Percentiles rank a stretch among this genome's conserved stretches.
Evolutionary conservation across 2,888 invertebrate genomes (phyloP).

Genomic region (Vanessa cardui): DNA sequence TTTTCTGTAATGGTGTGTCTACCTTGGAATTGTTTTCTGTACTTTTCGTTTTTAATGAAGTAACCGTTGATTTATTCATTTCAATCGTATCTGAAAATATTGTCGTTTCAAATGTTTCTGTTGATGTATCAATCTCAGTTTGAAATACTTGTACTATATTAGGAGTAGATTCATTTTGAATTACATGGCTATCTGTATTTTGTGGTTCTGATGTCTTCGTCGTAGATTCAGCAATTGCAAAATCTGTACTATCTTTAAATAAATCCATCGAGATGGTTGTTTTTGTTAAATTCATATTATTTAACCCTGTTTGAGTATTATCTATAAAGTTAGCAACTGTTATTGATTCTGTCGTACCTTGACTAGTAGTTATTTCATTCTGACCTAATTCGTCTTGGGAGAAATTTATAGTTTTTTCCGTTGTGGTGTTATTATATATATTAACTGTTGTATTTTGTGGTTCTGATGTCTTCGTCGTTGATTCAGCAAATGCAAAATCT

Average conservation of each 20-base stretch:
- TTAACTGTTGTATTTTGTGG: not conserved
- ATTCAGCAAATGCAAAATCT: not conserved
- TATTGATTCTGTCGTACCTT: not conserved
- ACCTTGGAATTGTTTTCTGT: not conserved
- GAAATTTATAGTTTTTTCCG: not conserved
- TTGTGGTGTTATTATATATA: too few species aligned
- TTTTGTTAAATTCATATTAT: not conserved
- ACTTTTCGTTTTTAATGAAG: not conserved
- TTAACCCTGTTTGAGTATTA: not conserved
- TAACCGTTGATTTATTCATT: not conserved
- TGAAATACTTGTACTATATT: not conserved
- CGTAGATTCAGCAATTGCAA: not conserved
- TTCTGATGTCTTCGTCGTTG: not conserved
- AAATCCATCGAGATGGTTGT: not conserved
- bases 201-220: not conserved
- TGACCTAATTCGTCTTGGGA: not conserved
- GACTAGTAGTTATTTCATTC: not conserved
- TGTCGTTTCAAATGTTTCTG: not conserved
- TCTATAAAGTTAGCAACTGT: conserved; percentile 6
- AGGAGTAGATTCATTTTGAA: not conserved
- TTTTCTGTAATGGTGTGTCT: too few species aligned
- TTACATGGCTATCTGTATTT: not conserved
- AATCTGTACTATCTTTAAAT: conserved; percentile 3
- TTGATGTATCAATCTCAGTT: not conserved
- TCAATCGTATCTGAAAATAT: not conserved